Percentiles rank a stretch among this genome's conserved stretches.
Conservation (phyloP, 2,888 invertebrate species). For the Drosophila borborema region DNA sequence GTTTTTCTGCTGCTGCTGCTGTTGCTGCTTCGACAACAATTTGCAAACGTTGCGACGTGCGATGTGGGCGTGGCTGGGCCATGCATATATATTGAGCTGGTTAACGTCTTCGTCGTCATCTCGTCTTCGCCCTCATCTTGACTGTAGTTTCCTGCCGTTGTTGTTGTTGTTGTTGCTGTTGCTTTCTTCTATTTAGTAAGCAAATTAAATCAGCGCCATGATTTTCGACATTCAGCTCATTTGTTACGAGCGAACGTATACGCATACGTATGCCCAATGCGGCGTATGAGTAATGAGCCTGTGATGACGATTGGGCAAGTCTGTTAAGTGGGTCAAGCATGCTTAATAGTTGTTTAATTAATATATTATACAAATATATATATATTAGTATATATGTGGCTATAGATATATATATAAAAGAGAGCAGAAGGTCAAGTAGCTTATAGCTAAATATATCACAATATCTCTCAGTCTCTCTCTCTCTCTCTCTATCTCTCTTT, state of each 20-base stretch:
- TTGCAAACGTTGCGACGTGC: slow-evolving; percentile 50
- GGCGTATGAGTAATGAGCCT: slow-evolving; percentile 55
- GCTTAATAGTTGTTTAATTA: not conserved
- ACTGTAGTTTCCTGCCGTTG: not conserved
- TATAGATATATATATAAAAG: not conserved
- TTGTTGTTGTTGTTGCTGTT: slow-evolving; percentile 7
- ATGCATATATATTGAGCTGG: slow-evolving; percentile 37
- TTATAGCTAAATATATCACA: not conserved
- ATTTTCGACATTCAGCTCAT: slow-evolving; percentile 44
- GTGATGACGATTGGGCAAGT: slow-evolving; percentile 40
- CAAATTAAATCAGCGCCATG: slow-evolving; percentile 71
- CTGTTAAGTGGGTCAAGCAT: slow-evolving; percentile 31
- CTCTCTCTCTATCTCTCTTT: not conserved
- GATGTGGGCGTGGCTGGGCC: slow-evolving; percentile 45
- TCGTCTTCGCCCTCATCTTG: not conserved
- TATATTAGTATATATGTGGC: not conserved
- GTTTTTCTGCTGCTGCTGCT: not conserved
- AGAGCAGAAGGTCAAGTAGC: not conserved
- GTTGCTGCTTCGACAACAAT: slow-evolving; percentile 29
- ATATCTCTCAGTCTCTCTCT: not conserved
- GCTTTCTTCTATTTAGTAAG: slow-evolving; percentile 25
- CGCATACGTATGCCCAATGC: slow-evolving; percentile 3
- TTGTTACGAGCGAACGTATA: slow-evolving; percentile 18
- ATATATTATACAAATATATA: not conserved
- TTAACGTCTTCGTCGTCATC: slow-evolving; percentile 28